Base-by-base conservation (phyloP, 2,888 invertebrate genomes). In the Danaus chrysippus region DNA sequence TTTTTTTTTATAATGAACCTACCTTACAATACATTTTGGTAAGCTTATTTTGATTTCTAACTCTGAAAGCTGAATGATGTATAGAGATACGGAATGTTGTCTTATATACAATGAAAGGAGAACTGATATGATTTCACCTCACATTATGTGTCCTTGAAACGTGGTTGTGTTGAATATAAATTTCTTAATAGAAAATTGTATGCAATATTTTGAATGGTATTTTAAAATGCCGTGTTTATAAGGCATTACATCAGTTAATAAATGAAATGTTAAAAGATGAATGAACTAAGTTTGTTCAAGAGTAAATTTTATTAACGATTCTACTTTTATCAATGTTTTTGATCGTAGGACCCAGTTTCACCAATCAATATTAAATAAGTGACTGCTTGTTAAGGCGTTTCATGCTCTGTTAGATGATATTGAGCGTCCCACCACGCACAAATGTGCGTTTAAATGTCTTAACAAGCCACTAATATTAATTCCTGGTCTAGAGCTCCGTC, bases 41-140 rank as follows among this genome's bases (percentile, higher is more conserved):
- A 58, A 10, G 17, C 13, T 62, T 44, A 10, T 59, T 54, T 56
- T 58, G 17, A 64, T 13, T 68, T 59, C 63, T 65, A 68, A 71
- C 62, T 62, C 63, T 63, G 64, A 66, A 46, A 65, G 58, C 62
- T 57, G 71, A 76, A 73, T 79, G 76, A 76, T 76, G 72, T 68
- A 59, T 71, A 65, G 61, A 55, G 42, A 49, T 61, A 59, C 64
- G 67, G 66, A 61, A 61, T 61, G 59, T 64, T 71, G 74, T 67
- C 75, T 78, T 81, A 76, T 80, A 81, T 81, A 79, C 66, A 65
- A 68, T 71, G 71, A 71, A 73, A 17, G 71, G 71, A 70, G 71
- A 72, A 67, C 70, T 73, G 74, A 69, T 66, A 70, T 68, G 69
- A 70, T 75, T 74, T 71, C 74, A 71, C 71, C 70, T 62, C 64